Evolutionary conservation across 2,113 vertebrate genomes (phyloP).

Genomic region (Antennarius striatus): DNA sequence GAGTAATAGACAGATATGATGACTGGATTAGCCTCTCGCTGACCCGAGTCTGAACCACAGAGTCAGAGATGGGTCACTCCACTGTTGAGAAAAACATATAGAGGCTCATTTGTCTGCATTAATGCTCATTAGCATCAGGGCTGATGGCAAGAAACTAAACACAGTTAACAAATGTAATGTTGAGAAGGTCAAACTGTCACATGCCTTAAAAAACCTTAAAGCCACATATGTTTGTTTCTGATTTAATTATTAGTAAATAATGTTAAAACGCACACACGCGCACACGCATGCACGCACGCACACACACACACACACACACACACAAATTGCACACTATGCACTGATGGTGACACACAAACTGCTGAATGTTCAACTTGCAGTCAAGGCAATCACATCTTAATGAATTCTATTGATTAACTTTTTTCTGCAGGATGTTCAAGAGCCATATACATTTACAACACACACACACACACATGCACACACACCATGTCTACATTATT

Average conservation of each 20-base stretch:
- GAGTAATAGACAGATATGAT: constrained; percentile 34
- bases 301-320: background rate
- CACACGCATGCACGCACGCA: background rate
- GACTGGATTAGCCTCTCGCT: constrained; percentile 61
- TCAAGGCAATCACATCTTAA: constrained; percentile 39
- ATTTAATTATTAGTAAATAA: constrained; percentile 4
- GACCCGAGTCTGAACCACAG: constrained; percentile 56
- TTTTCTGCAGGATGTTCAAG: background rate
- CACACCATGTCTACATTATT: background rate
- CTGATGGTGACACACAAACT: constrained; percentile 17
- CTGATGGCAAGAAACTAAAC: constrained; percentile 38
- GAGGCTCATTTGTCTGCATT: constrained; percentile 38
- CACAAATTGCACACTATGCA: background rate
- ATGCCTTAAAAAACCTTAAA: background rate
- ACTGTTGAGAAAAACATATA: constrained; percentile 22
- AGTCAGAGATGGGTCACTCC: constrained; percentile 59
- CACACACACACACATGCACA: constrained; percentile 10
- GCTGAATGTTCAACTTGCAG: constrained; percentile 31
- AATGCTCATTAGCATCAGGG: constrained; percentile 38
- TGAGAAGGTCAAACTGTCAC: constrained; percentile 29
- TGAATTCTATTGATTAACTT: constrained; percentile 50
- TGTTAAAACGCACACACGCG: constrained; percentile 11
- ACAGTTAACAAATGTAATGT: constrained; percentile 40
- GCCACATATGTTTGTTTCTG: background rate
- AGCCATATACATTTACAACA: constrained; percentile 5